Evolutionary conservation across 2,888 invertebrate genomes (phyloP).

Genomic region (Tetanocera ferruginea): DNA sequence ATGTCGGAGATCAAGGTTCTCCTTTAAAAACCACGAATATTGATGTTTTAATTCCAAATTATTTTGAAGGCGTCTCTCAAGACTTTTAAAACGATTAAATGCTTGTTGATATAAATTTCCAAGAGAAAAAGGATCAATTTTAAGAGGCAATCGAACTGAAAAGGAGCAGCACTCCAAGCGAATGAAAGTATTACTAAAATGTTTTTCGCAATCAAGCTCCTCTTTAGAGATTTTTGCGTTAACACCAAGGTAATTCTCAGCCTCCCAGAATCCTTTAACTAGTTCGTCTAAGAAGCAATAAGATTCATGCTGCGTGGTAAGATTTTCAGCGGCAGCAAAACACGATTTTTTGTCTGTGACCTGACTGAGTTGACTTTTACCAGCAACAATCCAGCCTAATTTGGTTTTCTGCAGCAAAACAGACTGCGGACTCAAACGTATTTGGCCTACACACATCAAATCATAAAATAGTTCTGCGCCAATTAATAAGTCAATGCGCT

Average conservation of each 20-base stretch:
- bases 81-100: background rate
- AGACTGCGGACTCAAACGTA: conserved; percentile 37
- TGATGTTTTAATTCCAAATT: conserved; percentile 25
- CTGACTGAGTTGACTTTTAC: conserved; percentile 22
- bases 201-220: conserved; percentile 25
- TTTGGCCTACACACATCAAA: conserved; percentile 47
- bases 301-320: background rate
- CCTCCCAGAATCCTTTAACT: conserved; percentile 42
- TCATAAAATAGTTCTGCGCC: too few relatives aligned
- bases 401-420: conserved; percentile 45
- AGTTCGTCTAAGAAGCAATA: conserved; percentile 15
- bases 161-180: conserved; percentile 24
- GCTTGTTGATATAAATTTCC: conserved; percentile 41
- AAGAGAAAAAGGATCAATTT: background rate
- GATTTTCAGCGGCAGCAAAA: background rate
- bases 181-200: conserved; percentile 35
- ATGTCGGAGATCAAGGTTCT: conserved; percentile 33
- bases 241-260: conserved; percentile 32
- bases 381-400: conserved; percentile 48
- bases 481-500: too few relatives aligned
- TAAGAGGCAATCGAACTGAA: conserved; percentile 22
- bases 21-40: conserved; percentile 28
- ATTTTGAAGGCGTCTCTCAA: conserved; percentile 40
- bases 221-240: conserved; percentile 3
- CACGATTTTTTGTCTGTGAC: background rate